phyloP scores from a whole-genome alignment of 2,888 invertebrate species.

The Orthosia incerta region DNA sequence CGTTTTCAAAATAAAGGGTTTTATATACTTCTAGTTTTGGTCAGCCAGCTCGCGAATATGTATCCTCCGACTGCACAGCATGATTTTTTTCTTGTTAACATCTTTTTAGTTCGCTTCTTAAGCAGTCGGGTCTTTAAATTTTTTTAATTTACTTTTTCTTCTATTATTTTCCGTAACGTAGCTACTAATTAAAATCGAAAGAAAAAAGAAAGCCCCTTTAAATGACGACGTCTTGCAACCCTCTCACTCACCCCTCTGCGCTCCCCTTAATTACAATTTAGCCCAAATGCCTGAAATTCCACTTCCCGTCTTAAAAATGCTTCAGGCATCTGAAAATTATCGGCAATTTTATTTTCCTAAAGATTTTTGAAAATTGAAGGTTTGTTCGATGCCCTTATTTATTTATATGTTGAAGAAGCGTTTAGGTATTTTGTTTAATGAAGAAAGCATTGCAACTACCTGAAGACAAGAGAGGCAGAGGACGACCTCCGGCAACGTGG shows the following conservation, averaged over 20 bases:
- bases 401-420: background rate
- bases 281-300: constrained; percentile 62
- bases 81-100: too few species aligned
- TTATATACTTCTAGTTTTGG: too few species aligned
- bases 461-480: too few species aligned
- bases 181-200: constrained; percentile 30
- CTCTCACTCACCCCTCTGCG: constrained; percentile 32
- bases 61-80: too few species aligned
- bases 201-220: constrained; percentile 27
- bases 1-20: too few species aligned
- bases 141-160: too few species aligned
- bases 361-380: constrained; percentile 3
- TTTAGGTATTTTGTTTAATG: background rate
- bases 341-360: constrained; percentile 41
- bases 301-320: constrained; percentile 48
- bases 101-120: too few species aligned
- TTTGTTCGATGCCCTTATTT: background rate
- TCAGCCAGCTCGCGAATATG: too few species aligned
- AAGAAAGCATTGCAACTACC: too few species aligned
- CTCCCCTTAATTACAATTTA: constrained; percentile 63
- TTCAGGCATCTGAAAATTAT: constrained; percentile 41
- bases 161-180: background rate
- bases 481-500: too few species aligned
- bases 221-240: constrained; percentile 46
- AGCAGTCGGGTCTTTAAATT: too few species aligned